Percentiles rank a stretch among this genome's conserved stretches.
Evolutionary conservation across 2,888 invertebrate genomes (phyloP).

Genomic region (Lasioglossum oenotherae): DNA sequence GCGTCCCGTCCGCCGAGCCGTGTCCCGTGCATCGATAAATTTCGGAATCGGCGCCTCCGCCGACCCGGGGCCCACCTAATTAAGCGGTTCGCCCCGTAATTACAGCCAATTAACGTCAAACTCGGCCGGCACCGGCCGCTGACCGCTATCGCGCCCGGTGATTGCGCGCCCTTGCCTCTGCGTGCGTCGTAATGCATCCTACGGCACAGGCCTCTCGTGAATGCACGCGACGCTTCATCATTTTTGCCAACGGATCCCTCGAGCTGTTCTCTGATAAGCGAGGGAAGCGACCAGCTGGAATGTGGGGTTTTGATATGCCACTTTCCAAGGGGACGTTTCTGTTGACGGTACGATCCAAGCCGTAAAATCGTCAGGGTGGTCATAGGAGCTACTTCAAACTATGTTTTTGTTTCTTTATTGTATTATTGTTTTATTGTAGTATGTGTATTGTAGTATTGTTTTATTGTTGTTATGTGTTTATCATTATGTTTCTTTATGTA

Average conservation of each 20-base stretch:
- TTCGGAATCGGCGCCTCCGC: conserved; percentile 77
- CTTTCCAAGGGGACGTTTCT: neutral
- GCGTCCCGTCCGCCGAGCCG: neutral
- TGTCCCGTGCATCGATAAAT: conserved; percentile 77
- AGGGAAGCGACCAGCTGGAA: neutral
- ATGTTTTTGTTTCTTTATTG: neutral
- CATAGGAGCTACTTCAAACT: neutral
- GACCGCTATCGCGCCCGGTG: conserved; percentile 59
- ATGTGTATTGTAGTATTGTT: too few relatives aligned
- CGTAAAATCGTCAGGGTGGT: neutral
- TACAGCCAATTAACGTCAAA: conserved; percentile 81
- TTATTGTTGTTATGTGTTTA: too few relatives aligned
- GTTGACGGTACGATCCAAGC: too few relatives aligned
- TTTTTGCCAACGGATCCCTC: conserved; percentile 22
- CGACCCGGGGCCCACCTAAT: conserved; percentile 75
- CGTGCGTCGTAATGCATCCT: neutral
- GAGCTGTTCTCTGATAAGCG: neutral
- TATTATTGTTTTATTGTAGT: too few relatives aligned
- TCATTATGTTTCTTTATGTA: too few relatives aligned
- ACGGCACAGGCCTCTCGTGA: conserved; percentile 8
- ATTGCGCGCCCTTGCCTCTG: conserved; percentile 61
- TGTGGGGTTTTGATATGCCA: neutral
- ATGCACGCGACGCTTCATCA: conserved; percentile 54
- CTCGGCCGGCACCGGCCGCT: conserved; percentile 61
- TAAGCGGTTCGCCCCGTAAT: conserved; percentile 81